Evolutionary conservation across 2,888 invertebrate species (phyloP), one percentile per base, ranked within the genome.

Genomic region (Anthrax anthrax): DNA sequence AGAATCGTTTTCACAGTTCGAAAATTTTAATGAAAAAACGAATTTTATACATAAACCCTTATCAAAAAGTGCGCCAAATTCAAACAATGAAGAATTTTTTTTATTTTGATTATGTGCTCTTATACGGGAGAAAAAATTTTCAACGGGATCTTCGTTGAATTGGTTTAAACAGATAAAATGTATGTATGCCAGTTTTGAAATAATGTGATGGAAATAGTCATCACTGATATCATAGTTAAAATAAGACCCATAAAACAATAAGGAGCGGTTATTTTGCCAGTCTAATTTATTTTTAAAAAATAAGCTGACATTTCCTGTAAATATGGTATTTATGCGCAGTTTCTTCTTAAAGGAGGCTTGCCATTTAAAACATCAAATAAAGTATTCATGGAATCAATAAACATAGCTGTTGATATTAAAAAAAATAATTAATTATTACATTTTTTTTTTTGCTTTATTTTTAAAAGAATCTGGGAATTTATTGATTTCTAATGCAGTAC

Each of bases 1-100:
- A 37, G 41, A 39, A 17, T 47, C 48, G 16, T 48, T 34, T 40
- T 48, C 45, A 19, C 45, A 47, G 16, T 49, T 47, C 10, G 46
- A 40, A 40, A n/a, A 43, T 42, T 41, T 43, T 14, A 41, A 43
- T 13, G 43, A 42, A 34, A 49, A 49, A 2, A 49, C 32, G 5
- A 49, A 41, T 37, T 42, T 46, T 9, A 46, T 18, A n/a, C 32
- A 29, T 17, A 43, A 39, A 5, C 46, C 27, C 43, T 49, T 46
- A 16, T 19, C 37, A 23, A 48, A 29, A 16, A 48, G 16, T 4
- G 41, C 9, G 10, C n/a, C 37, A 37, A 43, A 43, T 16, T 43
- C 38, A 27, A 9, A 17, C 17, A 43, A 14, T 16, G n/a, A 23
- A 27, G 43, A 38, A 38, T 43, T 43, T 2, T n/a, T 13, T 43